Evolutionary conservation across 2,888 invertebrate genomes (phyloP).

Genomic region (Caenorhabditis afra): DNA sequence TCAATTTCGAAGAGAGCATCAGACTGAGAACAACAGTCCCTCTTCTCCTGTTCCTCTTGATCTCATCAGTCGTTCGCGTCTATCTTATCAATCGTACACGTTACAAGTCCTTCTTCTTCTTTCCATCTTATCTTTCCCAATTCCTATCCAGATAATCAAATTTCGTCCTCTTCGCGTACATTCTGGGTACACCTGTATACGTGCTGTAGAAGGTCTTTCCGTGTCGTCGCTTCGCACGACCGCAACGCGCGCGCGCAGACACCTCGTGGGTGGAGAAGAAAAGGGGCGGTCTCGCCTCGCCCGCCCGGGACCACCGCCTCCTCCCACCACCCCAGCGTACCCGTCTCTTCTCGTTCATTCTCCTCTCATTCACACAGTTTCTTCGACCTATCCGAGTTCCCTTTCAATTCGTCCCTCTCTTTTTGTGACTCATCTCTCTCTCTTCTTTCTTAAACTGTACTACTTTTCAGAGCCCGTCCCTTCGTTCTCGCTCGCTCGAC

Average conservation of each 20-base stretch:
- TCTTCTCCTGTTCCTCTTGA: no score
- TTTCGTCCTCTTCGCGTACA: constrained; percentile 17
- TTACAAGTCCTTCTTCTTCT: background rate
- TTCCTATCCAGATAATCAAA: constrained; percentile 2
- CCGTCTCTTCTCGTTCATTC: constrained; percentile 14
- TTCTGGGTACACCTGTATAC: constrained; percentile 36
- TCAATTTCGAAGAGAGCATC: no score
- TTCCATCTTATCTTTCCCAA: background rate
- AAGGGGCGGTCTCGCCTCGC: background rate
- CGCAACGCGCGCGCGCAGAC: constrained; percentile 27
- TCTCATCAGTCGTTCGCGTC: background rate
- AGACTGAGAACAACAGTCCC: no score
- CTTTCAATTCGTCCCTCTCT: constrained; percentile 5
- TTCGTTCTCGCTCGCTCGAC: constrained; percentile 27
- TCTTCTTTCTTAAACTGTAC: background rate
- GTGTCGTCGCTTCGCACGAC: constrained; percentile 30
- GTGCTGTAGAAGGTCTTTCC: constrained; percentile 33
- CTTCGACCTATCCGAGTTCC: background rate
- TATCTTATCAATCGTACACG: background rate
- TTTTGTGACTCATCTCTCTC: constrained; percentile 27
- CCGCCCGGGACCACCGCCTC: constrained; percentile 18
- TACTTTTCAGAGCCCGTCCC: constrained; percentile 45
- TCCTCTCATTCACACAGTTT: background rate
- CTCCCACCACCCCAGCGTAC: background rate
- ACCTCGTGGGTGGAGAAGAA: constrained; percentile 40